Evolutionary conservation across 2,888 invertebrate species (phyloP), one percentile per base, ranked within the genome.

Genomic region (Aelia acuminata): DNA sequence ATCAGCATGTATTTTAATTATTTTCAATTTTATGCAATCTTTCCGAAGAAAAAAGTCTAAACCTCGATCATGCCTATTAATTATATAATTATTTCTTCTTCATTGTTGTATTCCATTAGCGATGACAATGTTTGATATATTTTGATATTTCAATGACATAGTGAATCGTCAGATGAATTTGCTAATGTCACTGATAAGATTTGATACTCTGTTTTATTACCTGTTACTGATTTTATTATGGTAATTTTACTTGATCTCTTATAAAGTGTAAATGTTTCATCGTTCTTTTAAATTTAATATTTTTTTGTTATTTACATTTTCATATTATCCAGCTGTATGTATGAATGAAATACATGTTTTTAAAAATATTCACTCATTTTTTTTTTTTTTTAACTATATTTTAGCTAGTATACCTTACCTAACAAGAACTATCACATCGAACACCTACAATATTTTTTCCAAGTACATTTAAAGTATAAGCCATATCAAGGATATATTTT

Each of bases 241-340:
- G 63, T 70, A 15, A 70, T 70, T 70, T 70, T 20, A 70, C 31
- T 35, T 70, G 63, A 70, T 70, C 63, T 70, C 63, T 70, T n/a
- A n/a, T n/a, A 31, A 70, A 70, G 63, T 70, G 63, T 70, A 70
- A 70, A 70, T 70, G 63, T 70, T 70, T 70, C 63, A 70, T 70
- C 26, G 63, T 70, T 70, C 63, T 70, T 70, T 70, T 70, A 70
- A 70, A 70, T 26, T 70, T 70, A 70, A 18, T 35, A 70, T 70
- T 70, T 70, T n/a, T 70, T 35, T 35, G 63, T 70, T 70, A 70
- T 70, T 70, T 70, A 31, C 63, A 70, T 70, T 70, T 70, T 70
- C 63, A 70, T 70, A 70, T 70, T 70, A 35, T 70, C 31, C 35
- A 70, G 63, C 31, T 70, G 63, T 70, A 70, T 70, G 63, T 70